phyloP scores from a whole-genome alignment of 2,797 vertebrate species.

The Phrynocephalus vlangalii region DNA sequence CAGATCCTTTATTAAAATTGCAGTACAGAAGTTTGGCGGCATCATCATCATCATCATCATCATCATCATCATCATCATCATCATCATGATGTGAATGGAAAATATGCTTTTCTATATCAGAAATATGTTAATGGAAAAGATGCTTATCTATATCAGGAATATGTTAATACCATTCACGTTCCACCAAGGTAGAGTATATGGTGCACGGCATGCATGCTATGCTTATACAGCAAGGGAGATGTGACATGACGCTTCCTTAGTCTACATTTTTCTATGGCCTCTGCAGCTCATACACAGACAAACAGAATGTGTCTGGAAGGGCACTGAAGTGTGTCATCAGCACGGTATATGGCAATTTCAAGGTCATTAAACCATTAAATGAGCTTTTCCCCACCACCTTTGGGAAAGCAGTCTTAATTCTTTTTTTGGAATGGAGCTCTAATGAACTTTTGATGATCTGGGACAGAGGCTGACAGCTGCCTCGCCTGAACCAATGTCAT shows the following conservation, averaged over 20 bases:
- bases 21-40: too few species aligned
- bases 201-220: not conserved
- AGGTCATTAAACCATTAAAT: slow-evolving; percentile 36
- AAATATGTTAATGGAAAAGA: too few species aligned
- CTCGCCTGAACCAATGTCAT: slow-evolving; percentile 64
- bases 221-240: not conserved
- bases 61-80: too few species aligned
- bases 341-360: slow-evolving; percentile 39
- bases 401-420: slow-evolving; percentile 48
- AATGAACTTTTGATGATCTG: slow-evolving; percentile 69
- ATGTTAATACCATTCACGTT: not conserved
- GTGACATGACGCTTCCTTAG: not conserved
- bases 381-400: slow-evolving; percentile 37
- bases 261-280: not conserved
- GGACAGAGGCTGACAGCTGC: slow-evolving; percentile 59
- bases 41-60: too few species aligned
- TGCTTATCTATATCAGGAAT: not conserved
- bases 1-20: too few species aligned
- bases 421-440: slow-evolving; percentile 46
- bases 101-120: too few species aligned
- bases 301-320: not conserved
- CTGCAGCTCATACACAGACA: not conserved
- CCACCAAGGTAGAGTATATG: not conserved
- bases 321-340: slow-evolving; percentile 6
- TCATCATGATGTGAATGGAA: too few species aligned